phyloP scores from a whole-genome alignment of 2,888 invertebrate species.

The Criorhina ranunculi region DNA sequence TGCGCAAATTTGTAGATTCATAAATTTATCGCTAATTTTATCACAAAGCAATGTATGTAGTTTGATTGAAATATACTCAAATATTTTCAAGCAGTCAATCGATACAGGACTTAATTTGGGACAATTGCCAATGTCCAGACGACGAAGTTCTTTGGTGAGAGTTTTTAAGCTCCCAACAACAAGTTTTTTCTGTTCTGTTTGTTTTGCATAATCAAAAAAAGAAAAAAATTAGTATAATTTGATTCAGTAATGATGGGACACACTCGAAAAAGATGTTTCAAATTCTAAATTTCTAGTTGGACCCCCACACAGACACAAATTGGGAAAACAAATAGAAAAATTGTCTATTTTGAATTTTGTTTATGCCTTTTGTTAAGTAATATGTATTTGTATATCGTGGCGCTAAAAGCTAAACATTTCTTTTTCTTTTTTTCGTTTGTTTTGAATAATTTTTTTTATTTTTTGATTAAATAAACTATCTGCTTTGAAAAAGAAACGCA shows the following conservation, averaged over 20 bases:
- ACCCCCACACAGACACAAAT: slow-evolving; percentile 2
- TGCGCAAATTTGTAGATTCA: slow-evolving; percentile 32
- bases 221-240: slow-evolving; percentile 30
- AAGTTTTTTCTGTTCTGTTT: slow-evolving; percentile 38
- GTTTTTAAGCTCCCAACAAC: slow-evolving; percentile 66
- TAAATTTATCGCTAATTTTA: slow-evolving; percentile 19
- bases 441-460: slow-evolving; percentile 12
- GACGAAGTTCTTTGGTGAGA: slow-evolving; percentile 82
- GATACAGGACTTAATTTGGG: slow-evolving; percentile 82
- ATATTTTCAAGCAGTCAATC: slow-evolving; percentile 80
- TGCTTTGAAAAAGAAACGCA: slow-evolving; percentile 41
- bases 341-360: slow-evolving; percentile 40
- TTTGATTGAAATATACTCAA: slow-evolving; percentile 68
- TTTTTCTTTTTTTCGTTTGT: slow-evolving; percentile 27
- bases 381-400: slow-evolving; percentile 18
- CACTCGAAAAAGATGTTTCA: slow-evolving; percentile 41
- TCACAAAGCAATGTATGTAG: slow-evolving; percentile 27
- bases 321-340: slow-evolving; percentile 22
- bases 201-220: slow-evolving; percentile 45
- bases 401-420: slow-evolving; percentile 35
- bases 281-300: slow-evolving; percentile 55
- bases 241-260: slow-evolving; percentile 20
- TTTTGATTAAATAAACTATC: slow-evolving; percentile 29
- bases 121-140: slow-evolving; percentile 81
- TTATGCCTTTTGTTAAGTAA: slow-evolving; percentile 43